Percentiles rank a stretch among this genome's conserved stretches.
Evolutionary conservation across 1,140 invertebrate genomes (phyloP).

Genomic region (Palaemon carinicauda): DNA sequence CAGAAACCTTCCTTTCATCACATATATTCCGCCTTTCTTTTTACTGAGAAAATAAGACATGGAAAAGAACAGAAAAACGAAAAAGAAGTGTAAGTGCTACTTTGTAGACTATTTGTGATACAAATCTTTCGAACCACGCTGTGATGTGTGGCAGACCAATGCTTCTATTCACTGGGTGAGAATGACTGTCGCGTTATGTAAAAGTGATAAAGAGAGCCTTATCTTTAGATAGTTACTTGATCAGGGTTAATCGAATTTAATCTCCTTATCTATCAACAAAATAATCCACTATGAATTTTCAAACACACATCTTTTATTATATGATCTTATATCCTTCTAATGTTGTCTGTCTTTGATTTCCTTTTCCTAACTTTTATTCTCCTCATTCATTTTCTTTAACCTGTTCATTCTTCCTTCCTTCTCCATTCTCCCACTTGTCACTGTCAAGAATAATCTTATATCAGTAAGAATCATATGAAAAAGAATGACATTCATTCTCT

Average conservation of each 20-base stretch:
- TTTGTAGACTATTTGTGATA: not conserved
- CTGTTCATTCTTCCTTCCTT: not conserved
- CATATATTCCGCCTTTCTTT: constrained; percentile 27
- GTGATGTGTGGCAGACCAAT: constrained; percentile 38
- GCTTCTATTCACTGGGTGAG: constrained; percentile 21
- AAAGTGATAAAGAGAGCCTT: constrained; percentile 50
- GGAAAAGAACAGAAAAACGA: no score
- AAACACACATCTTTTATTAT: not conserved
- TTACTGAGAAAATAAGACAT: not conserved
- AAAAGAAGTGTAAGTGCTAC: no score
- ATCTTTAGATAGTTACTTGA: constrained; percentile 42
- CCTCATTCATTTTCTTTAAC: not conserved
- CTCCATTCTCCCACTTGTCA: not conserved
- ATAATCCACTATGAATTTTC: not conserved
- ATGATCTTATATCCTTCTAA: not conserved
- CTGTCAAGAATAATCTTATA: no score
- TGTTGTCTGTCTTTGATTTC: not conserved
- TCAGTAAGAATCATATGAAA: no score
- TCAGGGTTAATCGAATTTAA: constrained; percentile 43
- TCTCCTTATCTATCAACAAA: constrained; percentile 14
- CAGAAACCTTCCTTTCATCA: constrained; percentile 12
- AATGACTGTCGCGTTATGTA: not conserved
- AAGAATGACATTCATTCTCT: no score
- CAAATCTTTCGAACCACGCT: constrained; percentile 23
- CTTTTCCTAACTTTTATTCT: not conserved